Conservation (phyloP, 2,797 vertebrate genomes). For the Melanotaenia parkinsoni region DNA sequence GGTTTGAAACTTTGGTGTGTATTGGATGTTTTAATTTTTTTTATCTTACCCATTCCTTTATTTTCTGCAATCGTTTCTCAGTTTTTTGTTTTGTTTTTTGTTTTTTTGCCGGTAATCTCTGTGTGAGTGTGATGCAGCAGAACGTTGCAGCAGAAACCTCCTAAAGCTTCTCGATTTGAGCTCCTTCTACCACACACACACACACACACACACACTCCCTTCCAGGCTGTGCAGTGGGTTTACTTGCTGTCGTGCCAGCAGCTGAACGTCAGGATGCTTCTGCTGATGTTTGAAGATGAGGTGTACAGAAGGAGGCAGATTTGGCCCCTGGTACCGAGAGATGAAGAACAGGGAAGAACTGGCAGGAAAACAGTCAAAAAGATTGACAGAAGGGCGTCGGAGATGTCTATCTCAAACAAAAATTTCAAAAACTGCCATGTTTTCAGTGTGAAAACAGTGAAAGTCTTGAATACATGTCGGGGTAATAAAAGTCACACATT, state of each 20-base stretch:
- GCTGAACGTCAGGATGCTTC: slow-evolving; percentile 24
- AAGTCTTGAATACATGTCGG: neutral
- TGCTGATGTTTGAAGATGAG: slow-evolving; percentile 44
- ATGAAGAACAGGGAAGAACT: slow-evolving; percentile 18
- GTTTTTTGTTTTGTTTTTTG: neutral
- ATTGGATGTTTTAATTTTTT: neutral
- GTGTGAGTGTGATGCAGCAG: too few species aligned
- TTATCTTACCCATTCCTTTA: neutral
- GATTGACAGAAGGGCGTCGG: slow-evolving; percentile 4
- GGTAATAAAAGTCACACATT: slow-evolving; percentile 1
- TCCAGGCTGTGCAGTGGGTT: slow-evolving; percentile 23
- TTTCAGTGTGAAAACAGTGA: neutral
- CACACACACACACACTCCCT: slow-evolving; percentile 11
- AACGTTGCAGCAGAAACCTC: neutral
- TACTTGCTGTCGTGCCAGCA: slow-evolving; percentile 40
- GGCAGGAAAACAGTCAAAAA: slow-evolving; percentile 8
- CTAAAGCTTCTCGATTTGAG: slow-evolving; percentile 9
- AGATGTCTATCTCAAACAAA: slow-evolving; percentile 25
- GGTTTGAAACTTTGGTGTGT: too few species aligned
- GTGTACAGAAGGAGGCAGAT: slow-evolving; percentile 13
- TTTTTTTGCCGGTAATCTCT: too few species aligned
- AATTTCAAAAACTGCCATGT: neutral
- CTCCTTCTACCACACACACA: slow-evolving; percentile 1
- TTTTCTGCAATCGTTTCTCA: neutral
- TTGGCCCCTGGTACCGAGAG: slow-evolving; percentile 11